Conservation (phyloP, 2,113 vertebrate species). For the Silurus asotus region DNA sequence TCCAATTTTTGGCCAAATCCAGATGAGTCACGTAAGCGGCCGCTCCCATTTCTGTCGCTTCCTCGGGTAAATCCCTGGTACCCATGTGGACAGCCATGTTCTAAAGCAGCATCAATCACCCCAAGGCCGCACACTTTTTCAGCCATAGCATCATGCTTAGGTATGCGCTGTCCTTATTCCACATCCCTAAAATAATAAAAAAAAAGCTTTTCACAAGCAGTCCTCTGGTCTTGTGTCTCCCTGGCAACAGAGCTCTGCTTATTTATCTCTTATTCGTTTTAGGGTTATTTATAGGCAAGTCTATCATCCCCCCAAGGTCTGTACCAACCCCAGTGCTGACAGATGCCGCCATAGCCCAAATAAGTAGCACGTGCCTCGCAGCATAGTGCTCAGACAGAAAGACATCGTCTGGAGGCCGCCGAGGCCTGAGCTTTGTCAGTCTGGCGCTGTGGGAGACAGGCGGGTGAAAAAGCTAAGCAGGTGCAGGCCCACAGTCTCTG, state of each 20-base stretch:
- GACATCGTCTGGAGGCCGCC: slow-evolving; percentile 55
- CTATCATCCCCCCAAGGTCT: slow-evolving; percentile 49
- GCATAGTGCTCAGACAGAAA: slow-evolving; percentile 51
- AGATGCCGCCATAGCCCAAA: slow-evolving; percentile 52
- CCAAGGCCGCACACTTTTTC: slow-evolving; percentile 65
- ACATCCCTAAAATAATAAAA: background rate
- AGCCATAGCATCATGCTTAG: slow-evolving; percentile 64
- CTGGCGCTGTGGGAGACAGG: slow-evolving; percentile 66
- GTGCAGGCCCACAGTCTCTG: slow-evolving; percentile 68
- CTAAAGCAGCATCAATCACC: slow-evolving; percentile 77
- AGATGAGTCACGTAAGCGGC: slow-evolving; percentile 72
- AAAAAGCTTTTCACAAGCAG: slow-evolving; percentile 18
- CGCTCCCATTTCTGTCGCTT: slow-evolving; percentile 61
- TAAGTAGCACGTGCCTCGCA: slow-evolving; percentile 47
- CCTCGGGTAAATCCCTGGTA: slow-evolving; percentile 70
- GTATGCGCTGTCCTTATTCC: slow-evolving; percentile 22
- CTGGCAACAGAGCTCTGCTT: slow-evolving; percentile 40
- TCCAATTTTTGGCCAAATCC: slow-evolving; percentile 77
- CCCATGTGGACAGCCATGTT: slow-evolving; percentile 65
- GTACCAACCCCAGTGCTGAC: slow-evolving; percentile 55
- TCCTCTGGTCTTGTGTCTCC: slow-evolving; percentile 40
- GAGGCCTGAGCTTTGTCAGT: slow-evolving; percentile 64
- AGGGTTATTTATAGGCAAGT: slow-evolving; percentile 57
- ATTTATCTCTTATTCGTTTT: slow-evolving; percentile 52
- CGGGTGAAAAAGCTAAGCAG: slow-evolving; percentile 74